Percentiles rank a stretch among this genome's conserved stretches.
These are phyloP conservation scores for Cynocephalus volans DNA, from an alignment of 2,113 vertebrate species.

Conservation along the genomic window DNA sequence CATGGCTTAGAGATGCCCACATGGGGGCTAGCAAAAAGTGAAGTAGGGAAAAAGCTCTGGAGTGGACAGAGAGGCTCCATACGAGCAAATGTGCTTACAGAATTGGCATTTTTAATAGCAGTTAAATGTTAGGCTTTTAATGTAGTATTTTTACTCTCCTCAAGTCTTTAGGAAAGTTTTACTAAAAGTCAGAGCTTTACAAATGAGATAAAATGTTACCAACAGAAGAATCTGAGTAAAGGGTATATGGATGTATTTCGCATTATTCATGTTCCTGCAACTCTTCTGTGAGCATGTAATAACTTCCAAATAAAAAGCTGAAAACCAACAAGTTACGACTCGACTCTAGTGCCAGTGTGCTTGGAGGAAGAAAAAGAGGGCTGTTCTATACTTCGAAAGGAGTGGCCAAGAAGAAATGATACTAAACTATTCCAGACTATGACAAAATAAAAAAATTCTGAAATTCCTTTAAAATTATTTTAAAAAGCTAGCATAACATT, in stretches of 20 bases:
- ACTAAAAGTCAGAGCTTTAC: conserved; percentile 12
- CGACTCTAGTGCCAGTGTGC: neutral
- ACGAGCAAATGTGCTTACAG: neutral
- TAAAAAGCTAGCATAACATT: neutral
- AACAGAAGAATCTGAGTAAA: neutral
- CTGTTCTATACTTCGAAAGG: neutral
- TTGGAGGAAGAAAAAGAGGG: neutral
- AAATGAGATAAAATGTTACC: conserved; percentile 22
- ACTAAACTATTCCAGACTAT: neutral
- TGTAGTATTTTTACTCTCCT: neutral
- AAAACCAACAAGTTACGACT: neutral
- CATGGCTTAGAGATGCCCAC: neutral
- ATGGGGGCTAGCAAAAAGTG: neutral
- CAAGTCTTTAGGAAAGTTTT: neutral
- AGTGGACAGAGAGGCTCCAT: neutral
- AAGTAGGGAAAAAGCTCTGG: neutral
- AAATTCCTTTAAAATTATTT: conserved; percentile 4
- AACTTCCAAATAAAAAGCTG: neutral
- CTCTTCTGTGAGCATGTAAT: neutral
- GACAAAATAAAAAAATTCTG: neutral
- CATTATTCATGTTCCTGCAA: neutral
- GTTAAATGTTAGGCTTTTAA: neutral
- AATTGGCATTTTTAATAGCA: neutral
- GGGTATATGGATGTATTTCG: neutral
- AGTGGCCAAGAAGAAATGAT: neutral